Evolutionary conservation across 2,888 invertebrate genomes (phyloP).

Genomic region (Hypsopygia costalis): DNA sequence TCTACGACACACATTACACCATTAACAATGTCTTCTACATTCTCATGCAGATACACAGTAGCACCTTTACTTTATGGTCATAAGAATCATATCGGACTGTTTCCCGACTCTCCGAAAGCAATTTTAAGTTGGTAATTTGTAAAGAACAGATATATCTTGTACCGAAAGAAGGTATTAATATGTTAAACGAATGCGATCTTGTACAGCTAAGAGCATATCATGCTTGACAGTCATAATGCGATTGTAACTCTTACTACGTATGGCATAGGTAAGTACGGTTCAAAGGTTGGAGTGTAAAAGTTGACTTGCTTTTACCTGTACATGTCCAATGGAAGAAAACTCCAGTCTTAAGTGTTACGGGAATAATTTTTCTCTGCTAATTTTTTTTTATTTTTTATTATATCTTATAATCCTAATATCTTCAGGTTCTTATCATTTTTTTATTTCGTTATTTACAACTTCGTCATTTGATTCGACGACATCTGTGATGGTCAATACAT

Average conservation of each 20-base stretch:
- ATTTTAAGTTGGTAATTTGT: slow-evolving; percentile 24
- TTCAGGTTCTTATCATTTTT: not conserved
- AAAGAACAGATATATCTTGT: slow-evolving; percentile 27
- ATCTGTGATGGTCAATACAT: no score
- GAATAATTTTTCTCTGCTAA: no score
- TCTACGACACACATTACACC: slow-evolving; percentile 38
- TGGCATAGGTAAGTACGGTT: no score
- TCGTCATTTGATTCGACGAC: no score
- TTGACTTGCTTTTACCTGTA: no score
- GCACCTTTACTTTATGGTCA: slow-evolving; percentile 22
- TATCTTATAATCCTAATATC: no score
- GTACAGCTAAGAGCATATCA: no score
- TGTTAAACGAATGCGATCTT: slow-evolving; percentile 15
- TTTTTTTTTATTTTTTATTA: not conserved
- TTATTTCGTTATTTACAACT: not conserved
- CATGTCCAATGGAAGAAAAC: not conserved
- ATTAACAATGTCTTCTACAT: slow-evolving; percentile 27
- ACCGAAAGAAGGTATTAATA: slow-evolving; percentile 19
- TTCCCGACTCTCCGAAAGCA: slow-evolving; percentile 20
- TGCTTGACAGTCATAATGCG: no score
- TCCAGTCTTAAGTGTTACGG: not conserved
- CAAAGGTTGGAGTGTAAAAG: no score
- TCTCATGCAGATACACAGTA: slow-evolving; percentile 24
- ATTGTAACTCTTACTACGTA: no score
- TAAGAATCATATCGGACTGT: slow-evolving; percentile 14